These are phyloP conservation scores for Pseudomyrmex concolor DNA, from an alignment of 1,140 invertebrate genomes.

Conservation along the genomic window DNA sequence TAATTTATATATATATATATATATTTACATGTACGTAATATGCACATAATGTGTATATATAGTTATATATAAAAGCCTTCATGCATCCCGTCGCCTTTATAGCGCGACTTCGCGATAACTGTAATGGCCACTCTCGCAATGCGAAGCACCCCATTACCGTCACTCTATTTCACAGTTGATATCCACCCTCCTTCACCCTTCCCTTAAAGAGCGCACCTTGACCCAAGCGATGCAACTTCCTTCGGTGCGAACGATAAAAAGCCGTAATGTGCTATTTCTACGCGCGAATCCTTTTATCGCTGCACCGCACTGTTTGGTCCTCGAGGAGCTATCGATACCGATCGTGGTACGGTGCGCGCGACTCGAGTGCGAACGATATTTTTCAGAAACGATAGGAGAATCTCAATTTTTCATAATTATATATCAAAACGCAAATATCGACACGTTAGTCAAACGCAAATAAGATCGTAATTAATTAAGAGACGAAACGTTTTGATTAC, in stretches of 20 bases:
- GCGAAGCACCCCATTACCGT: slow-evolving; percentile 71
- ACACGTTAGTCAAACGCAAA: not conserved
- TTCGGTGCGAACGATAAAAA: slow-evolving; percentile 54
- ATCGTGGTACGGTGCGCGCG: not conserved
- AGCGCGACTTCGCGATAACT: slow-evolving; percentile 71
- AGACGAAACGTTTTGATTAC: too few species aligned
- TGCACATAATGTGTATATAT: not conserved
- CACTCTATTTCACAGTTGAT: slow-evolving; percentile 74
- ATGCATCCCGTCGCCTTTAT: slow-evolving; percentile 59
- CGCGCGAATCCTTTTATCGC: slow-evolving; percentile 32
- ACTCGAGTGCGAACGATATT: too few species aligned
- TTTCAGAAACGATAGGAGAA: not conserved
- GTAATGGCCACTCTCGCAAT: slow-evolving; percentile 73
- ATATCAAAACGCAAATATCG: not conserved
- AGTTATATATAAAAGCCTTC: slow-evolving; percentile 32
- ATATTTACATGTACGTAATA: not conserved
- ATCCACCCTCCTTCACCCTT: slow-evolving; percentile 62
- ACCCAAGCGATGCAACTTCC: slow-evolving; percentile 49
- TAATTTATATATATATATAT: slow-evolving; percentile 4
- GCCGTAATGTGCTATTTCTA: slow-evolving; percentile 2
- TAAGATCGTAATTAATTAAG: too few species aligned
- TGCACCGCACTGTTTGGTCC: slow-evolving; percentile 1
- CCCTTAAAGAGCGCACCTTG: slow-evolving; percentile 62
- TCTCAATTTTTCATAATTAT: not conserved
- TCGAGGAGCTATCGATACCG: not conserved